Base-by-base conservation (phyloP, 2,113 vertebrate genomes). In the Rafetus swinhoei region DNA sequence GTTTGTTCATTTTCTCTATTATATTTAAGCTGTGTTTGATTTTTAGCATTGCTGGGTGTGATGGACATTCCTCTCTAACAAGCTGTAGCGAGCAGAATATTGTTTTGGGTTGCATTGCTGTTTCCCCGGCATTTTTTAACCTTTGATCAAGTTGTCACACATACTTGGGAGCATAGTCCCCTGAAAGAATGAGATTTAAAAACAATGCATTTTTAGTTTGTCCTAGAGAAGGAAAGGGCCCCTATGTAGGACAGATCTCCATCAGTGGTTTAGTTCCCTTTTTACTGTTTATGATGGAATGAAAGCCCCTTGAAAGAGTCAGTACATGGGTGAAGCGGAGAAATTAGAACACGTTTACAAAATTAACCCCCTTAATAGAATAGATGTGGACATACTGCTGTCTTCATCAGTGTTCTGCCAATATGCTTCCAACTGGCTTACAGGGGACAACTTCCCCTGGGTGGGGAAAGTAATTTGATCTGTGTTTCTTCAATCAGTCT, bases 361-460 rank as follows among this genome's bases (percentile, higher is more conserved):
- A 72, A 92, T 96, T 93, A 94, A 96, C 86, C 74, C 35, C 84
- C 82, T 79, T 94, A 88, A 93, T 94, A 80, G 53, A 94, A 87
- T 92, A 83, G 95, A 74, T 81, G 77, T 27, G 81, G 81, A 59
- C 3, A 69, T 32, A 62, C 52, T 0, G 8, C 3, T 93, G 50
- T 93, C 91, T 94, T 81, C 69, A 91, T 97, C 95, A 94, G 90
- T 88, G 56, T n/a, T 87, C 81, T 96, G 97, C 87, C 92, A 81
- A 90, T 95, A 82, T 9, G 50, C 87, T 81, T 82, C 84, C 79
- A 87, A 94, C 83, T 81, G 87, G 52, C 54, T 95, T 93, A 94
- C 86, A 2, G 1, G 91, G 84, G 83, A 74, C 3, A 88, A 56
- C 95, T 94, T 85, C 87, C 86, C 79, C 39, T 25, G 55, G 92